Base-by-base conservation (phyloP, 2,888 invertebrate genomes). In the Raillietiella orientalis region DNA sequence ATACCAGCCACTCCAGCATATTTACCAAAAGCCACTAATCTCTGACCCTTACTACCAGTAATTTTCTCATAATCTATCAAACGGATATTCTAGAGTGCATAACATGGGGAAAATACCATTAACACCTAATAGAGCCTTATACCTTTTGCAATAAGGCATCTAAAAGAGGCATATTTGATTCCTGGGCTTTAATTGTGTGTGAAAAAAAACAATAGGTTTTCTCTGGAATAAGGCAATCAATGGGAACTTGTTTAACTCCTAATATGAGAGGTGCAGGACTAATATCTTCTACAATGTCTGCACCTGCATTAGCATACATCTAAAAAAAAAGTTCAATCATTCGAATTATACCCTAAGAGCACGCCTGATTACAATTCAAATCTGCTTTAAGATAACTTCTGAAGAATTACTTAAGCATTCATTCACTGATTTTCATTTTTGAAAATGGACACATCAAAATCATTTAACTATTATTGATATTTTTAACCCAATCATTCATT, bases 141-240 rank as follows among this genome's bases (percentile, higher is more conserved):
- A 60, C 60, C 53, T 82, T 87, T 40, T 90, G 84, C 27, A 96
- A 47, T 33, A 93, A 67, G 4, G 87, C 77, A 46, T 99, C 96
- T 34, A 99, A 47, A 37, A 99, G 56, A 0, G 82, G 66, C 93
- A 99, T 93, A 44, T 99, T 99, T 21, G 67, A 67, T 41, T 87
- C 84, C 47, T 99, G 96, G 0, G 90, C 96, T 48, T 99, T 99
- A 38, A 96, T 99, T 0, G 93, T 96, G 45, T 99, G 96, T 1
- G 93, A 93, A 49, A 99, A 99, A 48, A 96, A 74, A 39, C 84
- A 87, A 43, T 93, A 99, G 0, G 96, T 93, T 50, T 87, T 90
- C 41, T 87, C 69, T 0, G 90, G 82, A 31, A 90, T 66, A 6
- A 99, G 55, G 21, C 71, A 61, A 40, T 87, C 84, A 5, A 79